Percentiles rank a stretch among this genome's conserved stretches.
Evolutionary conservation across 2,888 invertebrate species (phyloP).

Genomic region (Erebia palarica): DNA sequence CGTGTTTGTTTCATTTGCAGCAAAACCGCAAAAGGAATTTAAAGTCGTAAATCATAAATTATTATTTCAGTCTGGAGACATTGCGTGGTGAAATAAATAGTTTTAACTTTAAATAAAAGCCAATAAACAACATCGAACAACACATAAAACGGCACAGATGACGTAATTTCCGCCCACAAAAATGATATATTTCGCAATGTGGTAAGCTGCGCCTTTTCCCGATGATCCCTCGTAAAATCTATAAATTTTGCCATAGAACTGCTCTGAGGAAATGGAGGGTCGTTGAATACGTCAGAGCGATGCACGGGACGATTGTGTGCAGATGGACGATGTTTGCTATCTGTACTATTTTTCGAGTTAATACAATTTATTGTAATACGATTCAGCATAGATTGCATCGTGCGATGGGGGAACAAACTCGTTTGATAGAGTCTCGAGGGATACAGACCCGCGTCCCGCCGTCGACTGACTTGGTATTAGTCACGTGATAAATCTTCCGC

Average conservation of each 20-base stretch:
- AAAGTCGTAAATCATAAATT: conserved; percentile 13
- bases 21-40: neutral
- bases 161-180: conserved; percentile 73
- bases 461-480: conserved; percentile 77
- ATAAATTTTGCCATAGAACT: conserved; percentile 71
- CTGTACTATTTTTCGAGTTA: conserved; percentile 81
- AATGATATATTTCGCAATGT: conserved; percentile 74
- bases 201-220: conserved; percentile 69
- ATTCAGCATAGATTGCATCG: conserved; percentile 83
- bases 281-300: conserved; percentile 54
- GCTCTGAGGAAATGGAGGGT: conserved; percentile 67
- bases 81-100: conserved; percentile 17
- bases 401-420: conserved; percentile 78
- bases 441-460: conserved; percentile 68
- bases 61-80: conserved; percentile 17
- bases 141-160: conserved; percentile 63
- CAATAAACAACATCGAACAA: conserved; percentile 41
- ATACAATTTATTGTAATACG: conserved; percentile 83
- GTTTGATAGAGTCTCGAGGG: conserved; percentile 80
- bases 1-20: conserved; percentile 1
- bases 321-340: conserved; percentile 82
- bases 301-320: conserved; percentile 73
- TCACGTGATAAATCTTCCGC: conserved; percentile 80
- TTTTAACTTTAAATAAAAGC: conserved; percentile 29
- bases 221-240: conserved; percentile 79